A percentile compares a stretch with the other conserved stretches of the same genome.
Conservation (phyloP, 2,113 vertebrate genomes). For the Mormoops blainvillei region DNA sequence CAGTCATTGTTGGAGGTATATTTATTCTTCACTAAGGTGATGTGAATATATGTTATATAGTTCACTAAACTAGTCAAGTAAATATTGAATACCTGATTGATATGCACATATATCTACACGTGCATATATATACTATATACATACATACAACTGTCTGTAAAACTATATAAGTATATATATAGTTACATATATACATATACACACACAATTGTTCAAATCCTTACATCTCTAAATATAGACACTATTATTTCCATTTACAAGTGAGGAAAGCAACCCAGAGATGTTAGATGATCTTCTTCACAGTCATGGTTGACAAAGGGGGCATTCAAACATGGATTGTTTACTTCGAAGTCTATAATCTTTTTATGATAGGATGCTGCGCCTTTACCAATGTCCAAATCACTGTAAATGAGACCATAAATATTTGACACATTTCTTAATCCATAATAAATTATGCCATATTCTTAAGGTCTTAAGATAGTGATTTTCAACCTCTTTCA, state of each 20-base stretch:
- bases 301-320: neutral
- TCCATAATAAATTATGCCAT: neutral
- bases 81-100: neutral
- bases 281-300: neutral
- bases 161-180: too few species aligned
- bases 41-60: neutral
- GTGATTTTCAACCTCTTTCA: neutral
- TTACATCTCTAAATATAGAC: neutral
- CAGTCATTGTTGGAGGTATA: neutral
- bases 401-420: neutral
- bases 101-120: neutral
- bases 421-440: neutral
- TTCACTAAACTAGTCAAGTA: neutral
- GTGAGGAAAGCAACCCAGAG: neutral
- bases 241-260: neutral
- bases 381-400: neutral
- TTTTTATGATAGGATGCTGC: neutral
- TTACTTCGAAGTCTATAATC: neutral
- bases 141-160: neutral
- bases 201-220: neutral
- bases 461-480: neutral
- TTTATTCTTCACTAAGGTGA: neutral
- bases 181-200: too few species aligned
- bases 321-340: neutral
- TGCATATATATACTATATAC: neutral